These are phyloP conservation scores for Eudemis profundana DNA, from an alignment of 2,888 invertebrate genomes.

Conservation along the genomic window DNA sequence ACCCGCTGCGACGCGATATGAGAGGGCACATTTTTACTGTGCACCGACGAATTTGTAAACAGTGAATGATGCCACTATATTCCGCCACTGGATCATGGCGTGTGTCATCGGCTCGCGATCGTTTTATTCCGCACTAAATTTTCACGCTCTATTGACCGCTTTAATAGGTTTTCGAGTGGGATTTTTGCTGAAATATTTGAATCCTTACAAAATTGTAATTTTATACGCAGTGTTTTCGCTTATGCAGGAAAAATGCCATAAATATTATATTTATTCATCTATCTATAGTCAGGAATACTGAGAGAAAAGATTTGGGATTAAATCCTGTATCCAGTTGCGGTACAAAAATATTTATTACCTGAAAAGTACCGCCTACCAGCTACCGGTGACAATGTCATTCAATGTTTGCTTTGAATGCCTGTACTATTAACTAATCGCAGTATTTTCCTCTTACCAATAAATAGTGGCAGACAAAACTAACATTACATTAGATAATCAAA, in stretches of 20 bases:
- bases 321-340: neutral
- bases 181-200: constrained; percentile 54
- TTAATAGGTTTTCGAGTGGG: constrained; percentile 56
- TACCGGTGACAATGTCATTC: neutral
- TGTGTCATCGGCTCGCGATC: constrained; percentile 53
- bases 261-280: neutral
- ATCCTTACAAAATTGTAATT: constrained; percentile 11
- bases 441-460: neutral
- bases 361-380: constrained; percentile 19
- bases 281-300: neutral
- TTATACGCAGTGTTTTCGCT: no score
- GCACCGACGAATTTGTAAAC: constrained; percentile 51
- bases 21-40: constrained; percentile 50
- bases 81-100: constrained; percentile 43
- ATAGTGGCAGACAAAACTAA: no score
- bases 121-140: constrained; percentile 60
- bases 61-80: constrained; percentile 52
- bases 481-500: no score
- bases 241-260: no score
- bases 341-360: constrained; percentile 17
- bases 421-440: neutral
- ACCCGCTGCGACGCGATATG: constrained; percentile 47
- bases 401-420: constrained; percentile 27
- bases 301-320: constrained; percentile 3
- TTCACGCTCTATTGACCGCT: constrained; percentile 59